These are phyloP conservation scores for Clarias laeviceps DNA, from an alignment of 2,797 vertebrate species.

Conservation along the genomic window DNA sequence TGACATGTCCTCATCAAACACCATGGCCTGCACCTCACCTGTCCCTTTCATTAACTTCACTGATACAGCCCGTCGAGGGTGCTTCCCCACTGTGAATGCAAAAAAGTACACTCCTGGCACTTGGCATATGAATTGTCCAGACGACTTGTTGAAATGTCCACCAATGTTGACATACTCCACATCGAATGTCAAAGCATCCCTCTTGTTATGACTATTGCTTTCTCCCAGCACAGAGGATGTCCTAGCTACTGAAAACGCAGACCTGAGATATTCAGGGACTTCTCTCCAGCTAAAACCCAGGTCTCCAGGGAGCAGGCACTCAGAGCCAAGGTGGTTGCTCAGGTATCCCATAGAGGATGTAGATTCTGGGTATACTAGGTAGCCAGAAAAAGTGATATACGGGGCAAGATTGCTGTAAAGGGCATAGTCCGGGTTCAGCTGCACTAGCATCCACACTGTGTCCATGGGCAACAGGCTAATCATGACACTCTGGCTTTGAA, in stretches of 20 bases:
- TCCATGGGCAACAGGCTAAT: conserved; percentile 75
- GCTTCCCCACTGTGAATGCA: conserved; percentile 80
- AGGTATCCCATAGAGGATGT: conserved; percentile 55
- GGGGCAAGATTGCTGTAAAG: conserved; percentile 78
- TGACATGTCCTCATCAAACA: conserved; percentile 79
- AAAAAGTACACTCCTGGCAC: conserved; percentile 78
- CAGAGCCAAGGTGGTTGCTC: conserved; percentile 67
- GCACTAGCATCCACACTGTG: conserved; percentile 75
- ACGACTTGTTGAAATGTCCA: conserved; percentile 76
- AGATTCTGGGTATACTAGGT: conserved; percentile 74
- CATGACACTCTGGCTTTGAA: conserved; percentile 81
- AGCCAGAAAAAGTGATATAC: conserved; percentile 81
- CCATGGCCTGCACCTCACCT: conserved; percentile 80
- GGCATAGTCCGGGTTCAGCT: conserved; percentile 73
- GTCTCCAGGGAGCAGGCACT: conserved; percentile 64
- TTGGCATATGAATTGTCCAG: conserved; percentile 74
- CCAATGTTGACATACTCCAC: conserved; percentile 81
- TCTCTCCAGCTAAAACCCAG: conserved; percentile 44
- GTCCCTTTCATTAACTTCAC: conserved; percentile 80
- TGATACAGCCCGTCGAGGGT: conserved; percentile 75
- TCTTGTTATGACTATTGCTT: conserved; percentile 58
- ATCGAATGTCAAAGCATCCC: conserved; percentile 75
- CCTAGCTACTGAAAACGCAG: conserved; percentile 80
- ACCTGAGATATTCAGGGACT: conserved; percentile 61
- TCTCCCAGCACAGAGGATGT: conserved; percentile 73